These are phyloP conservation scores for Protodeltote pygarga DNA, from an alignment of 2,888 invertebrate species.

Conservation along the genomic window DNA sequence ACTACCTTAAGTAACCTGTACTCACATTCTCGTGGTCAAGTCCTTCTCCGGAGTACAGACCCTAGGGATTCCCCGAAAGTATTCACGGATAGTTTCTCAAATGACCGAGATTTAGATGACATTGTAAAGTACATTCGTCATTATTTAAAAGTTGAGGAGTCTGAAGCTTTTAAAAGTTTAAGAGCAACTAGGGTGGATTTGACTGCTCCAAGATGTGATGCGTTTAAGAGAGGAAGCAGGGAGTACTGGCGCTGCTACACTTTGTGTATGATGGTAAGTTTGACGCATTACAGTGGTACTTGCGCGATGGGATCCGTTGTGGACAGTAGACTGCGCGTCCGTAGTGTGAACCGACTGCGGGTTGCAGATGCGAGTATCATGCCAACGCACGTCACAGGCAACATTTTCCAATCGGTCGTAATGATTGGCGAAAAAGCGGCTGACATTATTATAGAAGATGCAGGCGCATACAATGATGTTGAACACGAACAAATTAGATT, in stretches of 20 bases:
- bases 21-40: conserved; percentile 52
- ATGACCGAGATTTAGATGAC: conserved; percentile 53
- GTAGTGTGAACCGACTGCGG: conserved; percentile 46
- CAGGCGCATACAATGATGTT: conserved; percentile 13
- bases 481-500: conserved; percentile 21
- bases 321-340: conserved; percentile 81
- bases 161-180: conserved; percentile 52
- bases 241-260: conserved; percentile 53
- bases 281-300: conserved; percentile 90
- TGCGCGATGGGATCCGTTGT: conserved; percentile 92
- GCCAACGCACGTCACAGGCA: conserved; percentile 61
- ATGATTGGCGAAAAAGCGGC: conserved; percentile 34
- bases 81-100: conserved; percentile 43
- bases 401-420: neutral
- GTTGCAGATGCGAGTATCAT: conserved; percentile 67
- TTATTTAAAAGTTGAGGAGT: conserved; percentile 50
- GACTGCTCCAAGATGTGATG: conserved; percentile 26
- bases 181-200: conserved; percentile 47
- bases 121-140: conserved; percentile 50
- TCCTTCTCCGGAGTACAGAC: conserved; percentile 49
- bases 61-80: conserved; percentile 52
- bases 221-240: conserved; percentile 21
- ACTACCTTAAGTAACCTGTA: conserved; percentile 42
- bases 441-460: conserved; percentile 35
- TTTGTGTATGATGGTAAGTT: conserved; percentile 82